Base-by-base conservation (phyloP, 2,888 invertebrate genomes). In the Chalcosyrphus nemorum region DNA sequence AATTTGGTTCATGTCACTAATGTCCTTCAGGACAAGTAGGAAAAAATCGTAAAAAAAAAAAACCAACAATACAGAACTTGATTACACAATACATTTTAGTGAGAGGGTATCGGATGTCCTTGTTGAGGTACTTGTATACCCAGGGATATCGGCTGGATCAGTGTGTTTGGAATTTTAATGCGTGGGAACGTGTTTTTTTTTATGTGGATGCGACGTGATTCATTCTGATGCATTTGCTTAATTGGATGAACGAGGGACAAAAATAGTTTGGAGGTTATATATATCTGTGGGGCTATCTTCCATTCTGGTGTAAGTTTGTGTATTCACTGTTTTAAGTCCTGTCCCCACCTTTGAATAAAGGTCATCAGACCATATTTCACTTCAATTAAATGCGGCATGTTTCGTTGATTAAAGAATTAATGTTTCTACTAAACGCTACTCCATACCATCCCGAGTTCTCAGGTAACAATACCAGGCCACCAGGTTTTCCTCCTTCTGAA, bases 51-150 rank as follows among this genome's bases (percentile, higher is more conserved):
- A 9, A 32, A 54, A 17, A 35, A 35, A 56, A 56, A 5, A 15
- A 24, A 4, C 35, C 6, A 24, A 19, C 57, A 59, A 59, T 35
- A 41, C 35, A 38, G 21, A 59, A 59, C 5, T 59, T 38, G 57
- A 59, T 59, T 56, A 41, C 57, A 57, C 38, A 57, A 57, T 21
- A 35, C 24, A 59, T 24, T n/a, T 38, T n/a, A 38, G 35, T 32
- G 21, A 38, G 19, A 38, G 19, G 21, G 24, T 59, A 41, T 41
- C 38, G 38, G 38, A 24, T 50, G 19, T 50, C 47, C 21, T 43
- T 43, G 38, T 38, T 38, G 38, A 13, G 38, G 4, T 38, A 38
- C 4, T 13, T 38, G 38, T 13, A 5, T 1, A 13, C 38, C 38
- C 38, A 38, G 38, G 4, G 38, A 11, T 13, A 6, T 13, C 5